Percentiles rank a stretch among this genome's conserved stretches.
Evolutionary conservation across 2,888 invertebrate genomes (phyloP).

Genomic region (Perithous albicinctus): DNA sequence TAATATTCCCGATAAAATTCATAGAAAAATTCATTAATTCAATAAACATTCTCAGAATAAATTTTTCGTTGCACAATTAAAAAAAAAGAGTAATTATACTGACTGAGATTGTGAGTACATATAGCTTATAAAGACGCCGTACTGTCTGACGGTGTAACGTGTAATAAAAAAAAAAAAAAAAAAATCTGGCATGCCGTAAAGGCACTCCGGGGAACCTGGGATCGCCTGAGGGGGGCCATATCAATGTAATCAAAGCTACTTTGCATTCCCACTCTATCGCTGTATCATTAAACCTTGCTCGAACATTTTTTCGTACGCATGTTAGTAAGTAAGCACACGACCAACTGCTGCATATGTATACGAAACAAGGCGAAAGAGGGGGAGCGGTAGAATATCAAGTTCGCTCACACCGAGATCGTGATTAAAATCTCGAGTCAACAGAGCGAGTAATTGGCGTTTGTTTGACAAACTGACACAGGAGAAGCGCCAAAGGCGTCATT

Average conservation of each 20-base stretch:
- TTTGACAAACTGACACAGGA: constrained; percentile 22
- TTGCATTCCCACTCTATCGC: constrained; percentile 44
- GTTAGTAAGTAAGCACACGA: constrained; percentile 2
- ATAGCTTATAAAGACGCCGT: constrained; percentile 26
- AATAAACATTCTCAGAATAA: constrained; percentile 2
- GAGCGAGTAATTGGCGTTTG: constrained; percentile 50
- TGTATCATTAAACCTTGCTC: constrained; percentile 28
- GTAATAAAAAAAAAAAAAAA: constrained; percentile 36
- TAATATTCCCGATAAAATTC: not conserved
- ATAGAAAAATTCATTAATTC: constrained; percentile 34
- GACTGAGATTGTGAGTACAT: not conserved
- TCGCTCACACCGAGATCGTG: constrained; percentile 33
- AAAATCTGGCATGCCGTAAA: constrained; percentile 16
- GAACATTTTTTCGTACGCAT: not conserved
- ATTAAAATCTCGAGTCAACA: constrained; percentile 59
- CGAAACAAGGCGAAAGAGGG: not conserved
- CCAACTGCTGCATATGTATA: not conserved
- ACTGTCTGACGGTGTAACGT: constrained; percentile 3
- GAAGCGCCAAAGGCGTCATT: constrained; percentile 7
- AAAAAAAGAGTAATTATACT: not conserved
- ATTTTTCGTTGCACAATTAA: not conserved
- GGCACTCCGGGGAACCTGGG: not conserved
- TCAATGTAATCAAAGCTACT: constrained; percentile 41
- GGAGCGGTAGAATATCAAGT: constrained; percentile 44
- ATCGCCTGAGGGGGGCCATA: not conserved